Conservation (phyloP, 2,888 invertebrate genomes). For the Ophioninae sp. region DNA sequence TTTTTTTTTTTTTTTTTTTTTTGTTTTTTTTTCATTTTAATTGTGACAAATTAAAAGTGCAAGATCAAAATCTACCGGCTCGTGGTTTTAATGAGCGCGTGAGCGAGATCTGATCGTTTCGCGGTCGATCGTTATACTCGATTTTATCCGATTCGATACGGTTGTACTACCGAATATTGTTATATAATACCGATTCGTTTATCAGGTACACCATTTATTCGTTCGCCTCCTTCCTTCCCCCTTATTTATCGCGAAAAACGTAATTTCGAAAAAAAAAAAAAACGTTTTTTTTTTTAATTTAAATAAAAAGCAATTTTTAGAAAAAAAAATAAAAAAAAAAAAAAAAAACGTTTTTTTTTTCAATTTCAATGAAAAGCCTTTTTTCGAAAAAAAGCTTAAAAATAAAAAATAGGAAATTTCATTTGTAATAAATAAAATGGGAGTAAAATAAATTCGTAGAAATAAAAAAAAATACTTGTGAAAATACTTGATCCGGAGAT, state of each 20-base stretch:
- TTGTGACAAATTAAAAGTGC: slow-evolving; percentile 13
- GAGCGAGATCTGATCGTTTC: not conserved
- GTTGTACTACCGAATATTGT: not conserved
- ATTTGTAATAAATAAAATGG: no score
- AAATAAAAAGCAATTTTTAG: no score
- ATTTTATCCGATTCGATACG: slow-evolving; percentile 2
- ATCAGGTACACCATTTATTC: not conserved
- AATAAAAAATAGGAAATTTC: no score
- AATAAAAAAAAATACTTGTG: no score
- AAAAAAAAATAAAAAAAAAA: no score
- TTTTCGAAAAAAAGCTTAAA: no score
- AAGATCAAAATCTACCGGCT: not conserved
- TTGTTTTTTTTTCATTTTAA: not conserved
- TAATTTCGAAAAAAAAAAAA: not conserved
- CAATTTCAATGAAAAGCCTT: no score
- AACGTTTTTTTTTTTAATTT: not conserved
- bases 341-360: not conserved
- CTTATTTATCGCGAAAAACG: not conserved
- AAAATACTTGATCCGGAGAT: no score
- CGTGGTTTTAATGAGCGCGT: slow-evolving; percentile 1
- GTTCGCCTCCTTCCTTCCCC: not conserved
- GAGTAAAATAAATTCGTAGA: no score
- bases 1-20: no score
- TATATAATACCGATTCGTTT: not conserved
- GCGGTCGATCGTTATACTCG: not conserved